Evolutionary conservation across 2,888 invertebrate genomes (phyloP).

Genomic region (Hirtodrosophila duncani): DNA sequence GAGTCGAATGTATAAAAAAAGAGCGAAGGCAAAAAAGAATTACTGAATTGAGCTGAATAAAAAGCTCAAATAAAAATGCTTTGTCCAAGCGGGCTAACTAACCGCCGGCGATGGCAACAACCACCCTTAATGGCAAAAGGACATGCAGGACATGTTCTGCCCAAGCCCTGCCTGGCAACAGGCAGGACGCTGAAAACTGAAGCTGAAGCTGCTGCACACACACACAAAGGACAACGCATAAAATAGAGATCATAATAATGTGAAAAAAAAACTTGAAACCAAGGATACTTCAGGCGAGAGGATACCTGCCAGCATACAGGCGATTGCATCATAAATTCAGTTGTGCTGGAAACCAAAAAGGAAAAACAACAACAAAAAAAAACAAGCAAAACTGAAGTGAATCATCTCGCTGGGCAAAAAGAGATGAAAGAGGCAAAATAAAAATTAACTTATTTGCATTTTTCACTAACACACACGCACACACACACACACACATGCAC

Average conservation of each 20-base stretch:
- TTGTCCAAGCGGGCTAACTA: slow-evolving; percentile 66
- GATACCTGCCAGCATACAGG: slow-evolving; percentile 60
- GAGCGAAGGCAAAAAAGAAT: slow-evolving; percentile 24
- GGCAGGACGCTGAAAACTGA: slow-evolving; percentile 54
- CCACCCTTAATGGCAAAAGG: slow-evolving; percentile 67
- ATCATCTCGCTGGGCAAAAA: slow-evolving; percentile 40
- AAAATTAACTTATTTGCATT: slow-evolving; percentile 73
- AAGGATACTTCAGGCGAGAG: slow-evolving; percentile 61
- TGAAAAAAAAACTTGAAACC: slow-evolving; percentile 67
- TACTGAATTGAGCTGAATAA: slow-evolving; percentile 58
- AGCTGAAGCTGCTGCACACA: slow-evolving; percentile 47
- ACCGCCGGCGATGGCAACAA: slow-evolving; percentile 51
- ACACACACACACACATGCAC: slow-evolving; percentile 18
- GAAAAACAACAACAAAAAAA: no score
- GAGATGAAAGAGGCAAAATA: slow-evolving; percentile 45
- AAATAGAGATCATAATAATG: slow-evolving; percentile 68
- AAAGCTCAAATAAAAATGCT: slow-evolving; percentile 70
- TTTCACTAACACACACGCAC: slow-evolving; percentile 53
- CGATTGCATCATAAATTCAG: slow-evolving; percentile 72
- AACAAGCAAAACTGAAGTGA: no score
- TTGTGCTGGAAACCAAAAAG: slow-evolving; percentile 42
- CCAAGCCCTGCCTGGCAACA: slow-evolving; percentile 56
- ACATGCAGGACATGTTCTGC: slow-evolving; percentile 65
- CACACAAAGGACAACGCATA: slow-evolving; percentile 46
- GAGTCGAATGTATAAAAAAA: slow-evolving; percentile 36